Base-by-base conservation (phyloP, 2,888 invertebrate genomes). In the Alloplasta piceator region DNA sequence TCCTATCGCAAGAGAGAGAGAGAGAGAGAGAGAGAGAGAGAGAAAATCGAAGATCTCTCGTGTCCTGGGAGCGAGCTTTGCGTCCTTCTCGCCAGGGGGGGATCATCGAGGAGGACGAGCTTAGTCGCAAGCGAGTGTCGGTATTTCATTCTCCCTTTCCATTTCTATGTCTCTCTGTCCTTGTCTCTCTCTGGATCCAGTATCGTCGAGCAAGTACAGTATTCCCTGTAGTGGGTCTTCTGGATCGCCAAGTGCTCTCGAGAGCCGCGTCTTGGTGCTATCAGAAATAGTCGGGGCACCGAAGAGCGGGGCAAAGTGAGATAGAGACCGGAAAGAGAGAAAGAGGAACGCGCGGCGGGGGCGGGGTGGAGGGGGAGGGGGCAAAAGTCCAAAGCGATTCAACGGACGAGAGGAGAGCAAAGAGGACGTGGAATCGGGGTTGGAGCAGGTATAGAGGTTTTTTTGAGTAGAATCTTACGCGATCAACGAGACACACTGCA, bases 301-400 rank as follows among this genome's bases (percentile, higher is more conserved):
- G n/a, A n/a, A 38, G 48, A 80, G 68, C 67, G 9, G 14, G 63
- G 46, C 56, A 64, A 63, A 73, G 48, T 5, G 46, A 38, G 16
- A 38, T 48, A 80, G 68, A 72, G 26, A 26, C 60, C 46, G 64
- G n/a, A 26, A 43, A 80, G 67, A 71, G 14, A 16, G 61, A 52
- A 60, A 63, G 71, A 71, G 39, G 10, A 43, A 64, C 76, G 60
- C 46, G 43, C 12, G 63, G 26, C 39, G 58, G 55, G 66, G 48
- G 14, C 6, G 41, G 38, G 56, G 38, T 4, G 10, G 68, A 41
- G 1, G n/a, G 64, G 48, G 63, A 75, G 68, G 79, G 72, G 80
- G 67, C 81, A 80, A 78, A 78, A 60, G 83, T 70, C 76, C 83
- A 82, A 83, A 87, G 85, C 84, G 85, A 83, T 82, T 82, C 83